phyloP scores from a whole-genome alignment of 2,797 vertebrate genomes.

The Xiphorhynchus erythropygius region DNA sequence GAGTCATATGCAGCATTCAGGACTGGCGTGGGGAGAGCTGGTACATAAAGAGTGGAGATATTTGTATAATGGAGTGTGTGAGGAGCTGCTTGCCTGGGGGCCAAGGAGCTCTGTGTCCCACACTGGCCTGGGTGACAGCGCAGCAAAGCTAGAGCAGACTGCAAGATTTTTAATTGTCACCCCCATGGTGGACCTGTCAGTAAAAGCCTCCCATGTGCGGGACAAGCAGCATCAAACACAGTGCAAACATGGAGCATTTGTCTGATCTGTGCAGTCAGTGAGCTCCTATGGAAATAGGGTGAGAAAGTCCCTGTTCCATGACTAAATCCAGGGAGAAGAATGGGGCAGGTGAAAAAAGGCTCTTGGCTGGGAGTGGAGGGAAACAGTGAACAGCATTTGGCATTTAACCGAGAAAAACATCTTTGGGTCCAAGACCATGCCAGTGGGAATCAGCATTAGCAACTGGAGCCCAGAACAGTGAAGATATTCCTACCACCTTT shows the following conservation, averaged over 20 bases:
- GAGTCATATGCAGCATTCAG: background rate
- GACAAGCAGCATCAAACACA: background rate
- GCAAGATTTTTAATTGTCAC: background rate
- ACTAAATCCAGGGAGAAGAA: background rate
- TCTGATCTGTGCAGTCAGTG: background rate
- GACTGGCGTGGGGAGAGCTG: background rate
- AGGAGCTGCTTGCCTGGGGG: background rate
- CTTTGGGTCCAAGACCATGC: background rate
- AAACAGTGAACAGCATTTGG: background rate
- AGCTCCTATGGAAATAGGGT: background rate
- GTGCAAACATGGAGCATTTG: background rate
- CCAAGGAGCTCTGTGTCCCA: rapidly evolving
- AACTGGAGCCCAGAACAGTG: background rate
- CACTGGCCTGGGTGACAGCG: rapidly evolving
- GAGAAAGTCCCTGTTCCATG: background rate
- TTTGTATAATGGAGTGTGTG: background rate
- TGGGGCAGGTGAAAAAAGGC: background rate
- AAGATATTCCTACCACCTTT: background rate
- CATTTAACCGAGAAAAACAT: background rate
- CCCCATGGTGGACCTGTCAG: background rate
- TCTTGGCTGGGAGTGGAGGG: background rate
- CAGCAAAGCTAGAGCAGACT: background rate
- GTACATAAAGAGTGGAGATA: background rate
- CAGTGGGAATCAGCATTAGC: background rate
- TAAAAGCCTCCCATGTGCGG: rapidly evolving